Evolutionary conservation across 2,888 invertebrate genomes (phyloP).

Genomic region (Erynnis tages): DNA sequence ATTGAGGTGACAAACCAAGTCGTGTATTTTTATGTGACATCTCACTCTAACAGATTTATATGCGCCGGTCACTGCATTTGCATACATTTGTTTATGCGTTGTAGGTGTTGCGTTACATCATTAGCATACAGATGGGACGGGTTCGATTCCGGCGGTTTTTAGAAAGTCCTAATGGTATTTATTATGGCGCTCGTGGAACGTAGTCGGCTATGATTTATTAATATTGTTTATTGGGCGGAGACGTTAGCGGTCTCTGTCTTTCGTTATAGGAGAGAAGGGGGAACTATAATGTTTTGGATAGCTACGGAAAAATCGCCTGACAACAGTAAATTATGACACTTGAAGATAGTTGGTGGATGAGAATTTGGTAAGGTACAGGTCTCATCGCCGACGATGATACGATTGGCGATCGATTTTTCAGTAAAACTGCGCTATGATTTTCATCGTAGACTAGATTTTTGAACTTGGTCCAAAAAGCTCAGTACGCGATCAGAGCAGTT

Average conservation of each 20-base stretch:
- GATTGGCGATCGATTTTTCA: no score
- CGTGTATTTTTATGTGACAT: constrained; percentile 38
- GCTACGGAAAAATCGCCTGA: background rate
- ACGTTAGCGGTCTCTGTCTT: background rate
- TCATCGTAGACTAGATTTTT: no score
- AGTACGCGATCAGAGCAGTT: no score
- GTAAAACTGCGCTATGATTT: no score
- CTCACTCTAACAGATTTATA: constrained; percentile 44
- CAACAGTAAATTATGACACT: constrained; percentile 1
- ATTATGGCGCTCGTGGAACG: constrained; percentile 40
- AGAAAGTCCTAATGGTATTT: constrained; percentile 47
- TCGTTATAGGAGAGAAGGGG: background rate
- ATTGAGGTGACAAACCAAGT: no score
- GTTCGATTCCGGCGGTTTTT: constrained; percentile 42
- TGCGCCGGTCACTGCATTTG: constrained; percentile 37
- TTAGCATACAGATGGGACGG: constrained; percentile 48
- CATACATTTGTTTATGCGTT: constrained; percentile 41
- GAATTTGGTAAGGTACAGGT: background rate
- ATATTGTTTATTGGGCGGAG: constrained; percentile 29
- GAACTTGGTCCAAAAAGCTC: no score
- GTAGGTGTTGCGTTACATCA: constrained; percentile 39
- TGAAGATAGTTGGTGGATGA: background rate
- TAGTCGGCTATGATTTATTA: constrained; percentile 38
- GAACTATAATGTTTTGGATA: background rate
- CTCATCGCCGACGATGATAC: no score